Evolutionary conservation across 2,797 vertebrate species (phyloP).

Genomic region (Alosa sapidissima): DNA sequence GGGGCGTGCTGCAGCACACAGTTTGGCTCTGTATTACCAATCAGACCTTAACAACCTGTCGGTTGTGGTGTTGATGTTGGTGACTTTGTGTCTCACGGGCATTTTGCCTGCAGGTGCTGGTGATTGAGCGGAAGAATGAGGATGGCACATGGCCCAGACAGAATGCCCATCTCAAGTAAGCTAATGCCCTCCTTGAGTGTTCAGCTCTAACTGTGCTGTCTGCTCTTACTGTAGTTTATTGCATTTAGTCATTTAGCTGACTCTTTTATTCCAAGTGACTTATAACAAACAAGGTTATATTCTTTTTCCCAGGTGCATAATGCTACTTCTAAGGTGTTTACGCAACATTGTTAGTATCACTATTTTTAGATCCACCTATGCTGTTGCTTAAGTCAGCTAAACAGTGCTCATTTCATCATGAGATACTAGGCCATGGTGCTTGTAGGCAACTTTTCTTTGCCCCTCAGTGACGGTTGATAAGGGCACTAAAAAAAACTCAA

Average conservation of each 20-base stretch:
- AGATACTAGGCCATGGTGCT: neutral
- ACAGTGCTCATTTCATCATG: conserved; percentile 9
- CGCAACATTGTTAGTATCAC: neutral
- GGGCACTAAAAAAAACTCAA: neutral
- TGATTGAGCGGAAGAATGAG: conserved; percentile 94
- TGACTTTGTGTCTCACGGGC: conserved; percentile 43
- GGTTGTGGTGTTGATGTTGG: neutral
- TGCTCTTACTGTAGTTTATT: neutral
- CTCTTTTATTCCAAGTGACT: too few species aligned
- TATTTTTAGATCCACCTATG: neutral
- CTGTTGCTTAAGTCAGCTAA: neutral
- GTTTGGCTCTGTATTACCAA: neutral
- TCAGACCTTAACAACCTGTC: neutral
- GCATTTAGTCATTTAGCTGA: too few species aligned
- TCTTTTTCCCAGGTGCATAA: neutral
- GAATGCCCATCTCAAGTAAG: conserved; percentile 86
- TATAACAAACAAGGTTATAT: too few species aligned
- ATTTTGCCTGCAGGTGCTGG: conserved; percentile 81
- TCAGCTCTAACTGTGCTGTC: neutral
- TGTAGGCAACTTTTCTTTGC: neutral
- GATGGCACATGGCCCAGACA: conserved; percentile 96
- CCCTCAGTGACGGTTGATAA: neutral
- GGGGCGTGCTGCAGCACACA: too few species aligned
- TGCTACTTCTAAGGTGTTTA: neutral
- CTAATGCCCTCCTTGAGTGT: neutral